Percentiles rank a stretch among this genome's conserved stretches.
Evolutionary conservation across 37 sponge, comb jelly and placozoan species (phyloP).

Genomic region (Aplysina aerophoba): DNA sequence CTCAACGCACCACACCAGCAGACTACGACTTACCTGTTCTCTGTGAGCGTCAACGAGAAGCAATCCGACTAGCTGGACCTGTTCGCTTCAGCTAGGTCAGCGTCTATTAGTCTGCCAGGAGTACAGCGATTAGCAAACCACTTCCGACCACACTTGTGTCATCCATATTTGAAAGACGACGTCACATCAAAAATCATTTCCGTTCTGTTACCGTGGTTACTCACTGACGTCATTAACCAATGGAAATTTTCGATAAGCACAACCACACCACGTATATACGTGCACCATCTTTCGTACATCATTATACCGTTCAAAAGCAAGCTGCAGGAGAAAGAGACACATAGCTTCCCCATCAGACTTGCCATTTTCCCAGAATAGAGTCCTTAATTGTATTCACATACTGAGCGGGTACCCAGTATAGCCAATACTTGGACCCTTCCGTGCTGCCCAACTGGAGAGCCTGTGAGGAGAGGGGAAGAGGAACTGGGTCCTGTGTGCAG

Average conservation of each 20-base stretch:
- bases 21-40: not conserved
- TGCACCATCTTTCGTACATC: not conserved
- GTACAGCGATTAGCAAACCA: not conserved
- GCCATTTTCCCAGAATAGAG: constrained; percentile 87
- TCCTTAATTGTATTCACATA: constrained; percentile 92
- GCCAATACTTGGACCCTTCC: constrained; percentile 88
- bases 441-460: constrained; percentile 91
- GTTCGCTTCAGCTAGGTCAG: not conserved
- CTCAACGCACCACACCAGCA: too few relatives aligned
- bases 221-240: not conserved
- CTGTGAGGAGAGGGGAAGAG: constrained; percentile 42
- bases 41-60: not conserved
- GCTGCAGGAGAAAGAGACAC: too few relatives aligned
- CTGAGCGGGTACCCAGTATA: constrained; percentile 97
- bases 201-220: not conserved
- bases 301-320: too few relatives aligned
- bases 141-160: not conserved
- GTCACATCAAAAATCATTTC: not conserved
- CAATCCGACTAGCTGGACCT: not conserved
- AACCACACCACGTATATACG: too few relatives aligned
- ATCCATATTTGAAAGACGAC: not conserved
- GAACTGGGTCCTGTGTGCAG: not conserved
- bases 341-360: constrained; percentile 1
- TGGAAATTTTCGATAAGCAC: too few relatives aligned
- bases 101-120: too few relatives aligned